Evolutionary conservation across 2,888 invertebrate species (phyloP).

Genomic region (Blomia tropicalis): DNA sequence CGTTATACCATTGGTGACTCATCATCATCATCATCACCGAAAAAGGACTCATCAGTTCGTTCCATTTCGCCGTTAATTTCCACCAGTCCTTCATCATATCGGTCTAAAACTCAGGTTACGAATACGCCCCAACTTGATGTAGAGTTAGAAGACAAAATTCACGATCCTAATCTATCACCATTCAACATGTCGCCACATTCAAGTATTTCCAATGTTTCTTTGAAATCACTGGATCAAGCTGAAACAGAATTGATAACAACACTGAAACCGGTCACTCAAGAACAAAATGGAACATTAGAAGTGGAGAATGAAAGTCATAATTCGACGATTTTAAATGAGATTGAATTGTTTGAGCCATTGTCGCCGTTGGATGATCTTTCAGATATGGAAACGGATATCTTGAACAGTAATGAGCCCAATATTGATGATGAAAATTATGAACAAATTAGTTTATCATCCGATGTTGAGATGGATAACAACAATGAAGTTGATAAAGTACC

Average conservation of each 20-base stretch:
- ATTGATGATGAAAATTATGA: slow-evolving; percentile 31
- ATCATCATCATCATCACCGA: not conserved
- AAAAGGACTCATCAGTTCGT: not conserved
- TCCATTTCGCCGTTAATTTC: not conserved
- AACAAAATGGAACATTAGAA: not conserved
- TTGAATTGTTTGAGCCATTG: slow-evolving; percentile 33
- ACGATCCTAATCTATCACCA: not conserved
- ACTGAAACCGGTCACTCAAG: not conserved
- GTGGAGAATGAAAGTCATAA: not conserved
- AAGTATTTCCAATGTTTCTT: slow-evolving; percentile 5
- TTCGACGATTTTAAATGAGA: not conserved
- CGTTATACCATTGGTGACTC: not conserved
- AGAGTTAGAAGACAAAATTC: too few relatives aligned
- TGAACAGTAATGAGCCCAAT: slow-evolving; percentile 28
- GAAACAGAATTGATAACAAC: not conserved
- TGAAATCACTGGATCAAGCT: not conserved
- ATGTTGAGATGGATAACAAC: slow-evolving; percentile 25
- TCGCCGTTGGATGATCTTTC: slow-evolving; percentile 32
- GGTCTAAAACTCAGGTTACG: too few relatives aligned
- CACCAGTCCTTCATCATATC: too few relatives aligned
- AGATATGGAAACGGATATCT: slow-evolving; percentile 29
- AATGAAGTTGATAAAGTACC: slow-evolving; percentile 31
- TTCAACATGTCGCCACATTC: slow-evolving; percentile 12
- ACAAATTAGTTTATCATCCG: slow-evolving; percentile 16
- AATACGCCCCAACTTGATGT: too few relatives aligned